Conservation (phyloP, 2,113 vertebrate species). For the Syngnathus floridae region DNA sequence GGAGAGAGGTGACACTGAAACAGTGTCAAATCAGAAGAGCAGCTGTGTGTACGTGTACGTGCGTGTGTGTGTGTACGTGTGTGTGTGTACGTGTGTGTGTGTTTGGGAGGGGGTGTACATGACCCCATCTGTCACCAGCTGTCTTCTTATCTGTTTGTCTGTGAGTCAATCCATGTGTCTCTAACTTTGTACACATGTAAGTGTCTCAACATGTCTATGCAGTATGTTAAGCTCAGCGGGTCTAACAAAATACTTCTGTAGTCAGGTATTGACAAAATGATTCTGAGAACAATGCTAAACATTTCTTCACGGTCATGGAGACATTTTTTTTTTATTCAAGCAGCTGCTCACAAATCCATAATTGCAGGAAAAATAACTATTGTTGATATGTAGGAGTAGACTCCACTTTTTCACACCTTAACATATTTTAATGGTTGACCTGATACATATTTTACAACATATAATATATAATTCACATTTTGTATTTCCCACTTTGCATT, state of each 20-base stretch:
- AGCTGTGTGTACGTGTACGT: slow-evolving; percentile 13
- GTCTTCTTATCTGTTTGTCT: slow-evolving; percentile 53
- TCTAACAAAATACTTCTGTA: slow-evolving; percentile 40
- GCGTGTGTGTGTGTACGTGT: slow-evolving; percentile 20
- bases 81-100: slow-evolving; percentile 11
- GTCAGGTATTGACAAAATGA: slow-evolving; percentile 34
- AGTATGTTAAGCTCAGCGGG: slow-evolving; percentile 12
- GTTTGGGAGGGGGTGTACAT: slow-evolving; percentile 19
- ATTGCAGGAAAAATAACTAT: background rate
- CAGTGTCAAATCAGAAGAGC: slow-evolving; percentile 54
- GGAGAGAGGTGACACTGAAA: slow-evolving; percentile 52
- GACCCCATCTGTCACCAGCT: slow-evolving; percentile 48
- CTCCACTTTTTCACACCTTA: background rate
- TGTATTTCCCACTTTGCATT: background rate
- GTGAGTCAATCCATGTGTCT: slow-evolving; percentile 42
- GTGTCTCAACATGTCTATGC: slow-evolving; percentile 6
- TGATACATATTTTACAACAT: background rate
- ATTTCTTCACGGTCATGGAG: slow-evolving; percentile 9
- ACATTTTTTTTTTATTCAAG: slow-evolving; percentile 1
- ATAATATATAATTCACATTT: background rate
- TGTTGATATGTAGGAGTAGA: background rate
- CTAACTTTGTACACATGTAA: slow-evolving; percentile 18
- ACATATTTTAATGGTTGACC: background rate
- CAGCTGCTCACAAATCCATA: slow-evolving; percentile 3
- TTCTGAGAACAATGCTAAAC: slow-evolving; percentile 11